Evolutionary conservation across 2,888 invertebrate genomes (phyloP).

Genomic region (Lasioglossum lativentre): DNA sequence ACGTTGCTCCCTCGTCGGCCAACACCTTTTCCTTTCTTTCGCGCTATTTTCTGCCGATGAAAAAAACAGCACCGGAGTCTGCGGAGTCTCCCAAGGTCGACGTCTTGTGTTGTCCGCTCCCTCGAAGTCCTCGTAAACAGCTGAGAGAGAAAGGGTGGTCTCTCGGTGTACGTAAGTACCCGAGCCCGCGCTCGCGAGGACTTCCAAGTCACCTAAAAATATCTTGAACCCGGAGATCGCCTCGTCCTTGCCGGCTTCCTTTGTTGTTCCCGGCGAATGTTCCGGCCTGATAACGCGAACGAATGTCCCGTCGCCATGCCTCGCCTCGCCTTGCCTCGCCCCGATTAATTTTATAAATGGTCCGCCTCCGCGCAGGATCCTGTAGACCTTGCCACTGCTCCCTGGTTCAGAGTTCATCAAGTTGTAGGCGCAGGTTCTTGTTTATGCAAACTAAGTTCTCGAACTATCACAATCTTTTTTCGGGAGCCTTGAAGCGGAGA

Average conservation of each 20-base stretch:
- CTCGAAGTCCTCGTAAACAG: slow-evolving; percentile 53
- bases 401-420: background rate
- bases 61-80: slow-evolving; percentile 18
- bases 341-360: background rate
- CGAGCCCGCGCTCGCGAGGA: slow-evolving; percentile 2
- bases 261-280: slow-evolving; percentile 36
- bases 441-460: background rate
- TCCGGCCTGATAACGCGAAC: slow-evolving; percentile 55
- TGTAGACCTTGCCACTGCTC: background rate
- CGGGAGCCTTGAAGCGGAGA: too few relatives aligned
- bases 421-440: background rate
- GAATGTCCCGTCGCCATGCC: slow-evolving; percentile 5
- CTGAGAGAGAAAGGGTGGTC: slow-evolving; percentile 51
- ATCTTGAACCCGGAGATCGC: slow-evolving; percentile 56
- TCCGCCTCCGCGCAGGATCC: background rate
- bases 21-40: slow-evolving; percentile 17
- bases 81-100: slow-evolving; percentile 53
- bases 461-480: too few relatives aligned
- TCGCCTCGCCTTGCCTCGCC: background rate
- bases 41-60: slow-evolving; percentile 31
- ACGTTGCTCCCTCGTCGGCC: slow-evolving; percentile 11
- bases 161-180: background rate
- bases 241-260: slow-evolving; percentile 47
- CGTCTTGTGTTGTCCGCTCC: slow-evolving; percentile 44
- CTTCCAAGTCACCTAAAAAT: slow-evolving; percentile 53